phyloP scores from a whole-genome alignment of 2,113 vertebrate genomes.

The Myanophis thanlyinensis region DNA sequence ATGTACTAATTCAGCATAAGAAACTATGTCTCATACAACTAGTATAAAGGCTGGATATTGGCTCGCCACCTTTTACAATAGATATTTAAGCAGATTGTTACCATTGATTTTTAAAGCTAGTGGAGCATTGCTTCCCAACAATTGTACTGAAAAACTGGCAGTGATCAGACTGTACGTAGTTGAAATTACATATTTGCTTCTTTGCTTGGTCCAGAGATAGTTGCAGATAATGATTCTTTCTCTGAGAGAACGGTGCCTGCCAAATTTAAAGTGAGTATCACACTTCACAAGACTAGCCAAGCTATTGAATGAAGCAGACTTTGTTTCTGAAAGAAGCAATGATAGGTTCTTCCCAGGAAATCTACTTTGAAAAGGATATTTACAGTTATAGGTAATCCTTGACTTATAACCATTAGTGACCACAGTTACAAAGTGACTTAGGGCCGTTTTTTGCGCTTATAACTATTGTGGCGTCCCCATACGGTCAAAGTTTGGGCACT shows the following conservation, averaged over 20 bases:
- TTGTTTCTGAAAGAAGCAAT: background rate
- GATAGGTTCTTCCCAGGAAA: background rate
- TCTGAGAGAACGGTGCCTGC: background rate
- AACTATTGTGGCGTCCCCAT: background rate
- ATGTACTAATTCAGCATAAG: background rate
- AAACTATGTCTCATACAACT: background rate
- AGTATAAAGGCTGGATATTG: background rate
- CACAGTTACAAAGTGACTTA: background rate
- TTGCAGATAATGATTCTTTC: background rate
- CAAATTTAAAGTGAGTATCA: background rate
- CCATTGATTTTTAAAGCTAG: background rate
- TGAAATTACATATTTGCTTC: background rate
- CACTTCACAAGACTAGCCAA: background rate
- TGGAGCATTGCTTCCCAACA: background rate
- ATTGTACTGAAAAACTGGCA: background rate
- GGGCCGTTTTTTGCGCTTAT: background rate
- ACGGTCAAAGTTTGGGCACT: background rate
- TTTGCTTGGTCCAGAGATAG: background rate
- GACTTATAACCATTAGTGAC: background rate
- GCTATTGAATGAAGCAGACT: background rate
- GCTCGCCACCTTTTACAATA: background rate
- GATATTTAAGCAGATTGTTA: background rate
- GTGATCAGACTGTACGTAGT: background rate
- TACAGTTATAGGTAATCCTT: background rate
- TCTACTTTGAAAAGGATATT: background rate